Conservation (phyloP, 2,113 vertebrate genomes). For the Macquaria ambigua region DNA sequence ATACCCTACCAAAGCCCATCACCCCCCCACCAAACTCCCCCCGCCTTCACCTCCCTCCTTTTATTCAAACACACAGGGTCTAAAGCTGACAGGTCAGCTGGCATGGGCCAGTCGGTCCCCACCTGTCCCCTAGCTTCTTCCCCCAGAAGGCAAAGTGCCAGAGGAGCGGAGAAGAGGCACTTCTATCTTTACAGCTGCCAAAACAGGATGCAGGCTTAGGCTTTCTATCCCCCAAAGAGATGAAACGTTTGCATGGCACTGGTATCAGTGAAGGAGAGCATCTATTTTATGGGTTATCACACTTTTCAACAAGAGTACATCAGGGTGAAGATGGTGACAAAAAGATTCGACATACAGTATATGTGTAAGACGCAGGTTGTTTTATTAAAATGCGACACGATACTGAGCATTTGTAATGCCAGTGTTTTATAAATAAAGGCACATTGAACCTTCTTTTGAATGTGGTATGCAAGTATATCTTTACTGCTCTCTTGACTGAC, state of each 20-base stretch:
- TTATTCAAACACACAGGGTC: conserved; percentile 71
- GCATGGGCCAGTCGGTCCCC: conserved; percentile 76
- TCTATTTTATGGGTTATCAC: conserved; percentile 41
- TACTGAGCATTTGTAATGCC: background rate
- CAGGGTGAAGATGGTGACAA: conserved; percentile 5
- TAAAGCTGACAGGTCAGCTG: conserved; percentile 85
- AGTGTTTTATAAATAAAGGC: conserved; percentile 16
- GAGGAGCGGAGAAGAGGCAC: conserved; percentile 56
- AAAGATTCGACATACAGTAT: conserved; percentile 14
- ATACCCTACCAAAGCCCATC: conserved; percentile 45
- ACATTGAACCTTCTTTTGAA: conserved; percentile 23
- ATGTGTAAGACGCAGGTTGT: background rate
- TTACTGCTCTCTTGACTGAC: conserved; percentile 39
- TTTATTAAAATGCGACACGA: conserved; percentile 28
- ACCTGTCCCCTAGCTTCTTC: conserved; percentile 80
- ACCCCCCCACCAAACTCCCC: conserved; percentile 39
- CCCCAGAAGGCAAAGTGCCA: conserved; percentile 77
- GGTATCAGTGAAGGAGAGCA: conserved; percentile 18
- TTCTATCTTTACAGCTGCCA: conserved; percentile 75
- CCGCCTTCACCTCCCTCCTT: conserved; percentile 41
- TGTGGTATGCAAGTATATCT: background rate
- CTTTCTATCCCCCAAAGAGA: conserved; percentile 63
- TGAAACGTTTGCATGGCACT: conserved; percentile 46
- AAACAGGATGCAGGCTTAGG: conserved; percentile 66
- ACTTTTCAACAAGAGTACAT: conserved; percentile 20